Evolutionary conservation across 2,797 vertebrate genomes (phyloP).

Genomic region (Acipenser transmontanus): DNA sequence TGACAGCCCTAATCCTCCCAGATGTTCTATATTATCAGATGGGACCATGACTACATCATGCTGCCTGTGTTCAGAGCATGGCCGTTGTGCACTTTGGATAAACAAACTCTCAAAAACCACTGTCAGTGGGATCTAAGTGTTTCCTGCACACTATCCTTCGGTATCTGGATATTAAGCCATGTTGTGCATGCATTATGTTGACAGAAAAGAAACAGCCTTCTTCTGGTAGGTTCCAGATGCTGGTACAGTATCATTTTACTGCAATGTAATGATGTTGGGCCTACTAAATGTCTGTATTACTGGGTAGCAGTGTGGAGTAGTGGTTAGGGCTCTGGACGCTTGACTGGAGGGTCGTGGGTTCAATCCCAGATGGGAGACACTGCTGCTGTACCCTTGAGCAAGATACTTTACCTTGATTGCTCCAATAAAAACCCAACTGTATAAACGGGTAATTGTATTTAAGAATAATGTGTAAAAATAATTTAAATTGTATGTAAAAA

Average conservation of each 20-base stretch:
- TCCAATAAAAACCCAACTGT: too few species aligned
- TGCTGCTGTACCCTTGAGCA: too few species aligned
- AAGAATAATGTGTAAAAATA: too few species aligned
- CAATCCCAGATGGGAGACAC: too few species aligned
- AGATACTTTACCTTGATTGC: too few species aligned
- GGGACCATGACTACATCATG: slow-evolving; percentile 53
- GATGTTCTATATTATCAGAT: slow-evolving; percentile 72
- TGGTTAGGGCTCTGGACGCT: too few species aligned
- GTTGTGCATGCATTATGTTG: slow-evolving; percentile 49
- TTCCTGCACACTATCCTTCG: slow-evolving; percentile 55
- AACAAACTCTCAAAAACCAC: slow-evolving; percentile 54
- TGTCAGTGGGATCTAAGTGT: slow-evolving; percentile 55
- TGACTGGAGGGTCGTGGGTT: too few species aligned
- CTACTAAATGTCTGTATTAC: neutral
- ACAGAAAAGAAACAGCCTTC: slow-evolving; percentile 36
- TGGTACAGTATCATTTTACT: slow-evolving; percentile 13
- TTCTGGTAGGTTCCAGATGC: slow-evolving; percentile 21
- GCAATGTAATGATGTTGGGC: neutral
- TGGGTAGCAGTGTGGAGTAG: too few species aligned
- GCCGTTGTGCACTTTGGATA: slow-evolving; percentile 38
- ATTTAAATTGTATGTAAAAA: too few species aligned
- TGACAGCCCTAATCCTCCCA: slow-evolving; percentile 63
- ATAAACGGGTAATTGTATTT: too few species aligned
- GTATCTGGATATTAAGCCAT: slow-evolving; percentile 55
- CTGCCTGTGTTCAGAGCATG: slow-evolving; percentile 18